Conservation (phyloP, 2,797 vertebrate genomes). For the Syngnathus rostellatus region DNA sequence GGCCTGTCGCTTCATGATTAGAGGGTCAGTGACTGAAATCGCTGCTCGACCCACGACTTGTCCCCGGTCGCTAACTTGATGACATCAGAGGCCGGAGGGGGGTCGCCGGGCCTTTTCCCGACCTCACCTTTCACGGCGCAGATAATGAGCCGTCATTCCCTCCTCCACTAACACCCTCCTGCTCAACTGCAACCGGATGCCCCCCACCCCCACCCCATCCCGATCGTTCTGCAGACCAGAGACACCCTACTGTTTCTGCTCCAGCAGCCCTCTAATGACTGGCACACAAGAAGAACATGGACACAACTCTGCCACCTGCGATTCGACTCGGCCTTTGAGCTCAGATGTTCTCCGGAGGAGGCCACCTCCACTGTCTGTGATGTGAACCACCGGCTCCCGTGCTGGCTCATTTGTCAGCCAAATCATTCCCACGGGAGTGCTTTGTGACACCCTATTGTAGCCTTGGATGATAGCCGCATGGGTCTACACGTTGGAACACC, state of each 20-base stretch:
- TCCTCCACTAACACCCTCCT: conserved; percentile 35
- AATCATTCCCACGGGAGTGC: conserved; percentile 46
- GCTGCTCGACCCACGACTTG: conserved; percentile 53
- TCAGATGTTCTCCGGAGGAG: conserved; percentile 61
- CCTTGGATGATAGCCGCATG: background rate
- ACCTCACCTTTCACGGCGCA: conserved; percentile 56
- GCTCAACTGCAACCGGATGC: conserved; percentile 38
- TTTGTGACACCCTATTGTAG: conserved; percentile 30
- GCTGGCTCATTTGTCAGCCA: conserved; percentile 58
- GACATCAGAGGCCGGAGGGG: conserved; percentile 59
- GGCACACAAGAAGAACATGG: conserved; percentile 29
- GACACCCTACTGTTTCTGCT: conserved; percentile 43
- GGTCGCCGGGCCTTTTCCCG: conserved; percentile 44
- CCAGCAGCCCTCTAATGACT: conserved; percentile 54
- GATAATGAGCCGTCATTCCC: conserved; percentile 61
- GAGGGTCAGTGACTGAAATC: conserved; percentile 48
- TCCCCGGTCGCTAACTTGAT: conserved; percentile 40
- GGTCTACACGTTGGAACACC: background rate
- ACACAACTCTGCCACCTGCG: conserved; percentile 19
- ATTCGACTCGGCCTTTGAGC: conserved; percentile 35
- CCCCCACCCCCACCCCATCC: background rate
- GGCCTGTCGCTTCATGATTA: conserved; percentile 54
- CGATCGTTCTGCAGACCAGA: conserved; percentile 37
- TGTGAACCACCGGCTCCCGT: conserved; percentile 53
- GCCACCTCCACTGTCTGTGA: conserved; percentile 60